A percentile compares a stretch with the other conserved stretches of the same genome.
These are phyloP conservation scores for Spatulosminthurus flaviceps DNA, from an alignment of 2,888 invertebrate genomes.

Conservation along the genomic window DNA sequence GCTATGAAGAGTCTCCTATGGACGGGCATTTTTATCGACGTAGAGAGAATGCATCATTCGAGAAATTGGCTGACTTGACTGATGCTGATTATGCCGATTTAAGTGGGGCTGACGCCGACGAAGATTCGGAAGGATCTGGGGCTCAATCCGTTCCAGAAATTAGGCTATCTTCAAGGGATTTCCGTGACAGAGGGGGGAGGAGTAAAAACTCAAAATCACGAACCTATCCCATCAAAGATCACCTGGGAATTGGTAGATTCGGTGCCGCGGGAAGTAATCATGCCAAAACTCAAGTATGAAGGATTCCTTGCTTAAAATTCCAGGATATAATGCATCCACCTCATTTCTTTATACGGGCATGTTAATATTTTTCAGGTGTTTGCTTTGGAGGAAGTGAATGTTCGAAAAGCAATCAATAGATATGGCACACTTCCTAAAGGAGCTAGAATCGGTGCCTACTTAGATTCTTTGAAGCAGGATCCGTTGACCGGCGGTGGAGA, in stretches of 20 bases:
- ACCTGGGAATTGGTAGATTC: constrained; percentile 52
- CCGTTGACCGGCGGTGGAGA: constrained; percentile 68
- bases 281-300: constrained; percentile 56
- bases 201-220: constrained; percentile 74
- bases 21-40: constrained; percentile 58
- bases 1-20: constrained; percentile 54
- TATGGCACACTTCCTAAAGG: constrained; percentile 97
- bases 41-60: constrained; percentile 62
- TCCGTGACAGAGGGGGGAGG: constrained; percentile 66
- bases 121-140: constrained; percentile 62
- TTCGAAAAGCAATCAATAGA: constrained; percentile 90
- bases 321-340: background rate
- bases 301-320: background rate
- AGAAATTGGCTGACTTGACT: constrained; percentile 61
- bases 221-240: constrained; percentile 71
- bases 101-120: constrained; percentile 63
- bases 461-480: constrained; percentile 90
- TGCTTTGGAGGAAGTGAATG: constrained; percentile 94
- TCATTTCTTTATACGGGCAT: background rate
- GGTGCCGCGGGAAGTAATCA: constrained; percentile 53
- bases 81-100: constrained; percentile 63
- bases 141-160: constrained; percentile 62
- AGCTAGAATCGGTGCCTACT: constrained; percentile 95
- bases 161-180: constrained; percentile 54
- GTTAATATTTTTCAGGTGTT: constrained; percentile 77